A percentile compares a stretch with the other conserved stretches of the same genome.
phyloP scores from a whole-genome alignment of 23 tunicate species.

The Clavelina lepadiformis region DNA sequence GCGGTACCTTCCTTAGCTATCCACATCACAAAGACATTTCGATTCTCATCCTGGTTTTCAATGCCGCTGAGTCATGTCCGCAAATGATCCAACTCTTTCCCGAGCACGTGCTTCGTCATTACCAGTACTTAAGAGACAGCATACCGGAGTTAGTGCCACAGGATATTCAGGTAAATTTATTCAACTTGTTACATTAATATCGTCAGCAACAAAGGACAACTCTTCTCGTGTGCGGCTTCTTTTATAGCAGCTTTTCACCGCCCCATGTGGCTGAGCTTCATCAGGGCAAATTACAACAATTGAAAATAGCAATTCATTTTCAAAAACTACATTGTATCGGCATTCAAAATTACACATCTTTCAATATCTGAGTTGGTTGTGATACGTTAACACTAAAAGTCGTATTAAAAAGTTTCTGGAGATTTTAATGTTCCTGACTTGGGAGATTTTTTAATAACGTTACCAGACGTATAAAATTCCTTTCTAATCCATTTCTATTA shows the following conservation, averaged over 20 bases:
- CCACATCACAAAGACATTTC: slow-evolving; percentile 44
- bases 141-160: slow-evolving; percentile 92
- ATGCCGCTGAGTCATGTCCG: slow-evolving; percentile 74
- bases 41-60: slow-evolving; percentile 77
- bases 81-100: slow-evolving; percentile 86
- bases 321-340: no score
- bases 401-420: no score
- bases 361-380: not conserved
- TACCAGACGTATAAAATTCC: no score
- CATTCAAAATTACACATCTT: no score
- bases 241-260: no score
- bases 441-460: no score
- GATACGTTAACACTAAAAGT: not conserved
- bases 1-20: slow-evolving; percentile 14
- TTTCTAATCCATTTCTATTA: no score
- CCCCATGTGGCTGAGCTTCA: no score
- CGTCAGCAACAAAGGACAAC: not conserved
- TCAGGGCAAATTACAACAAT: no score
- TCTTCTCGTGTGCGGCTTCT: not conserved
- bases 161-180: slow-evolving; percentile 48
- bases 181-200: not conserved
- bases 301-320: no score
- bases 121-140: slow-evolving; percentile 88
- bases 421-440: no score
- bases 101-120: slow-evolving; percentile 82